phyloP scores from a whole-genome alignment of 2,888 invertebrate genomes.

The Leptopterna dolabrata region DNA sequence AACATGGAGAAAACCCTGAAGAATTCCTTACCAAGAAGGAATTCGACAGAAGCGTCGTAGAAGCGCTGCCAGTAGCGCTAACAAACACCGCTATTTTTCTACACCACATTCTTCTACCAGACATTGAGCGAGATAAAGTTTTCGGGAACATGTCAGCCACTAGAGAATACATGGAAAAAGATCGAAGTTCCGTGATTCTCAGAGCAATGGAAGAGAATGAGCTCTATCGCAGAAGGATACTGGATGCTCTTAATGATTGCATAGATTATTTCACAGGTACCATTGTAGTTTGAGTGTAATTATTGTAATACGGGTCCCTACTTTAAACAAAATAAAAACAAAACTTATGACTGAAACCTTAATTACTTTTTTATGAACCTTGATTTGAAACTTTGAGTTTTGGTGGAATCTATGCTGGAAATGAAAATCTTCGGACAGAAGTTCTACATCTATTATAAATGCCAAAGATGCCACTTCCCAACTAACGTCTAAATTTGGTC shows the following conservation, averaged over 20 bases:
- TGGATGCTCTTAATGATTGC: conserved; percentile 27
- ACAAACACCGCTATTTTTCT: conserved; percentile 37
- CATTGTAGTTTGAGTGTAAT: not conserved
- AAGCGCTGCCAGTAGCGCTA: conserved; percentile 27
- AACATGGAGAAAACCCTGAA: not conserved
- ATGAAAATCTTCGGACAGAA: no score
- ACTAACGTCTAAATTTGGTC: no score
- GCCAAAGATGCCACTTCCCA: no score
- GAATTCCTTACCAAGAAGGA: conserved; percentile 28
- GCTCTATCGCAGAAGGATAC: not conserved
- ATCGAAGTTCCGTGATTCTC: conserved; percentile 13
- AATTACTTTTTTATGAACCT: no score
- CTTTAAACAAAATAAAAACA: no score
- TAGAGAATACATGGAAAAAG: conserved; percentile 13
- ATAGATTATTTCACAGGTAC: conserved; percentile 32
- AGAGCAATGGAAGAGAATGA: not conserved
- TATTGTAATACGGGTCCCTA: no score
- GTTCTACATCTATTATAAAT: no score
- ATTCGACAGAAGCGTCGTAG: conserved; percentile 30
- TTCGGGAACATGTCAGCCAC: not conserved
- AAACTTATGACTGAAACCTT: no score
- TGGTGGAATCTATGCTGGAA: no score
- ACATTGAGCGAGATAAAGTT: not conserved
- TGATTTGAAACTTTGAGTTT: no score
- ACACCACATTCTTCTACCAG: conserved; percentile 21